These are phyloP conservation scores for Danionella cerebrum DNA, from an alignment of 2,113 vertebrate species.

Conservation along the genomic window DNA sequence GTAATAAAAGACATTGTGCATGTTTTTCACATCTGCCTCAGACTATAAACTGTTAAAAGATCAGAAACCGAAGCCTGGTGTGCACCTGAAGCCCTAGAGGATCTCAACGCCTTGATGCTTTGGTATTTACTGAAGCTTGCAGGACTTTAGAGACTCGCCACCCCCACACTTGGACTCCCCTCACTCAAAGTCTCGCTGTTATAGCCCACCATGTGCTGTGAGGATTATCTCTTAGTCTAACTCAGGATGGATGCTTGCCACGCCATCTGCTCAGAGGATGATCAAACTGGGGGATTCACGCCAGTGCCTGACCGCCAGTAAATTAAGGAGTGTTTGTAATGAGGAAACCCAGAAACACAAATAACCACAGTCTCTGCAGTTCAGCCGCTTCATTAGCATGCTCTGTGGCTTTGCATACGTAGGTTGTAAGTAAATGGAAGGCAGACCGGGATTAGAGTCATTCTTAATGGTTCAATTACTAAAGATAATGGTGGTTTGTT, in stretches of 20 bases:
- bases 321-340: conserved; percentile 17
- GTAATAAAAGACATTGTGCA: too few species aligned
- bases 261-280: conserved; percentile 51
- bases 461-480: conserved; percentile 6
- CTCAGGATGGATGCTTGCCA: conserved; percentile 25
- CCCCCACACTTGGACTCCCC: background rate
- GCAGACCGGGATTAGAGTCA: background rate
- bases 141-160: background rate
- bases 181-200: conserved; percentile 8
- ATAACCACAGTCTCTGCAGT: background rate
- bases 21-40: background rate
- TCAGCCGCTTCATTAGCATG: background rate
- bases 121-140: conserved; percentile 5
- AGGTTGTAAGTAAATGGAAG: background rate
- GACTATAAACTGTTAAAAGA: background rate
- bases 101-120: background rate
- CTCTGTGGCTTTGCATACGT: background rate
- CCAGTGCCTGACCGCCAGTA: background rate
- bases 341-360: conserved; percentile 16
- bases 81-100: background rate
- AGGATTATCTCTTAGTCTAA: conserved; percentile 47
- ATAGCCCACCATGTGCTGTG: conserved; percentile 47
- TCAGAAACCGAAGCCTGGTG: background rate
- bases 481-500: conserved; percentile 6
- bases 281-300: conserved; percentile 27